Conservation (phyloP, 2,888 invertebrate species). For the Calliopum simillimum region DNA sequence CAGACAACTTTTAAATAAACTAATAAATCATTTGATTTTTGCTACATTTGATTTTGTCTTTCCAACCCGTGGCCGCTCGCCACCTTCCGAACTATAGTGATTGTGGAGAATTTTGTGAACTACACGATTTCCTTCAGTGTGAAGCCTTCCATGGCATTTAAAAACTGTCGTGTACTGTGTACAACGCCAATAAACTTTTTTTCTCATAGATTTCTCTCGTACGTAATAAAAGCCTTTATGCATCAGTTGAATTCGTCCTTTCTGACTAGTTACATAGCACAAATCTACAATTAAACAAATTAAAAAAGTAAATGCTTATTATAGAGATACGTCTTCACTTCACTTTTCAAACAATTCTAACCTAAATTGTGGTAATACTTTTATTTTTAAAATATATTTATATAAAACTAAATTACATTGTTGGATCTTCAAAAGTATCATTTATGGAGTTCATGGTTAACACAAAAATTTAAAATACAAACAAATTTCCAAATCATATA, state of each 20-base stretch:
- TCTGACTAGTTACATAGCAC: constrained; percentile 60
- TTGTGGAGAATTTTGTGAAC: constrained; percentile 60
- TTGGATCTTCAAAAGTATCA: neutral
- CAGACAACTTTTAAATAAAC: constrained; percentile 13
- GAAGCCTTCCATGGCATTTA: constrained; percentile 64
- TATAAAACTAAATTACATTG: neutral
- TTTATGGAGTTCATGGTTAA: neutral
- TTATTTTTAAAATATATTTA: constrained; percentile 7
- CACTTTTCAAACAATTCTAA: neutral
- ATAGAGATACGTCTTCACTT: neutral
- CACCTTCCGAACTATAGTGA: constrained; percentile 51
- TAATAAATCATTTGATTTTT: constrained; percentile 13
- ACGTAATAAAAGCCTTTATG: constrained; percentile 62
- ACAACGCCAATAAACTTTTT: constrained; percentile 66
- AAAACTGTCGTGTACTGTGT: constrained; percentile 63
- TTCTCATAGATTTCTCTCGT: constrained; percentile 60
- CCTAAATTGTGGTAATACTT: neutral
- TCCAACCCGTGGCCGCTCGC: constrained; percentile 42
- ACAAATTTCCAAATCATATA: neutral
- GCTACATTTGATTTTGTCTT: constrained; percentile 38
- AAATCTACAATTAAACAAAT: constrained; percentile 39
- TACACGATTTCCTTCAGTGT: constrained; percentile 57
- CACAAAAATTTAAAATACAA: neutral
- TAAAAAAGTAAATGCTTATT: constrained; percentile 5
- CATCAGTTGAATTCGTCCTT: constrained; percentile 60